phyloP scores from a whole-genome alignment of 2,797 vertebrate species.

The Bradypodion pumilum region DNA sequence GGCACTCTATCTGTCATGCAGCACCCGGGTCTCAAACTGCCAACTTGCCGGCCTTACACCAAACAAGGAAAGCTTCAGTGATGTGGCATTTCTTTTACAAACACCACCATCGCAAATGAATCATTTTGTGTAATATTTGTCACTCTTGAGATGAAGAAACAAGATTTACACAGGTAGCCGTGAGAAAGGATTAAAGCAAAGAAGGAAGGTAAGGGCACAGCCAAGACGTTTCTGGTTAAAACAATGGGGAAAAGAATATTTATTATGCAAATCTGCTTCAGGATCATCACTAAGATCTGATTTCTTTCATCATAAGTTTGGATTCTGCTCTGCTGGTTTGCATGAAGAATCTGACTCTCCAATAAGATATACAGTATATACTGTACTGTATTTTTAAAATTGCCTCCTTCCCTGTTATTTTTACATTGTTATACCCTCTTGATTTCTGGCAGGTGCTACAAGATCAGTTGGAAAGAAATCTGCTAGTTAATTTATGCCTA shows the following conservation, averaged over 20 bases:
- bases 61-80: too few species aligned
- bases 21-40: too few species aligned
- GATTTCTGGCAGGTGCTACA: not conserved
- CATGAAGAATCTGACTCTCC: not conserved
- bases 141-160: conserved; percentile 30
- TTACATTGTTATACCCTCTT: conserved; percentile 31
- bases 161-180: conserved; percentile 24
- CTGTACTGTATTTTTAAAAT: conserved; percentile 16
- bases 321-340: not conserved
- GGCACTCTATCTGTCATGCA: too few species aligned
- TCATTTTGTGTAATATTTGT: conserved; percentile 37
- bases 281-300: not conserved
- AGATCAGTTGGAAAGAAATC: not conserved
- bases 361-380: not conserved
- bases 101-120: not conserved
- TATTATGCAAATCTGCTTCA: not conserved
- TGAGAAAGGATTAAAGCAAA: not conserved
- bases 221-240: not conserved
- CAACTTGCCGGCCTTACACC: too few species aligned
- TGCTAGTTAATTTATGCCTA: conserved; percentile 16
- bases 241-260: not conserved
- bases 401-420: not conserved
- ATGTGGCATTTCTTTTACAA: not conserved
- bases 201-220: conserved; percentile 33
- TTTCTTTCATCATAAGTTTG: not conserved